These are phyloP conservation scores for Tenualosa thibaudeaui DNA, from an alignment of 2,797 vertebrate genomes.

Conservation along the genomic window DNA sequence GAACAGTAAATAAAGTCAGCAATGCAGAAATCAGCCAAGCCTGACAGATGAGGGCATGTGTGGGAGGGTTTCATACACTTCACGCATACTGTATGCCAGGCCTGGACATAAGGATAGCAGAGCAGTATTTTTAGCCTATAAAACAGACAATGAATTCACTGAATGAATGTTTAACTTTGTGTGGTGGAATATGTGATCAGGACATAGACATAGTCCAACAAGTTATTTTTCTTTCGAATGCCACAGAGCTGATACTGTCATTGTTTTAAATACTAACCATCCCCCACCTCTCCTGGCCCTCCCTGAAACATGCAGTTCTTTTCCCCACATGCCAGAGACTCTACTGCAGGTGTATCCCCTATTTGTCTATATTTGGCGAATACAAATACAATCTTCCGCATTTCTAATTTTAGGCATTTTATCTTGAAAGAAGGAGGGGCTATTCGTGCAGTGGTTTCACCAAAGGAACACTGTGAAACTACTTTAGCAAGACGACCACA, in stretches of 20 bases:
- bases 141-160: neutral
- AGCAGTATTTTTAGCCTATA: neutral
- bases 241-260: neutral
- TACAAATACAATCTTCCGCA: neutral
- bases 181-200: neutral
- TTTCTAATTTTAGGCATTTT: neutral
- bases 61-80: neutral
- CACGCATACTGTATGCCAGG: neutral
- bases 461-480: neutral
- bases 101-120: neutral
- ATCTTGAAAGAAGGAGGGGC: neutral
- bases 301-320: neutral
- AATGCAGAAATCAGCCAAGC: neutral
- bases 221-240: neutral
- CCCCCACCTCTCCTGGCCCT: neutral
- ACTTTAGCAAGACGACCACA: neutral
- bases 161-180: neutral
- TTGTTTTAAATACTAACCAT: neutral
- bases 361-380: conserved; percentile 1
- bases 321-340: neutral
- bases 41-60: neutral
- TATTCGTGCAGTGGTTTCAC: neutral
- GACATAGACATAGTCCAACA: neutral
- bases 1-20: conserved; percentile 9
- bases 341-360: neutral